These are phyloP conservation scores for Isaurus tuberculatus DNA, from an alignment of 92 coral and sea anemone genomes.

Conservation along the genomic window DNA sequence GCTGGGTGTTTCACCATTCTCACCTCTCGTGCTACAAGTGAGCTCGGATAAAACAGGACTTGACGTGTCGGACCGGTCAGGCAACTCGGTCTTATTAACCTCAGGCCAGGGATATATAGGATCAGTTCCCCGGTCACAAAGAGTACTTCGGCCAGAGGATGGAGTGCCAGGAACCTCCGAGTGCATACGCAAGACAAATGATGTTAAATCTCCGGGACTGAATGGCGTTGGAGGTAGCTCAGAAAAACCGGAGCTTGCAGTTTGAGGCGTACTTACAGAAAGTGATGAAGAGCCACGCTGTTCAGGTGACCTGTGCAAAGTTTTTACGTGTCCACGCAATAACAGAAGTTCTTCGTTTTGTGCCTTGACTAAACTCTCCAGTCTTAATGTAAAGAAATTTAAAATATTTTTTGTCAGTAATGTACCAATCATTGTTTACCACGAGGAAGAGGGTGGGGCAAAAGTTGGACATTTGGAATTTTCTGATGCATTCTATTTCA, in stretches of 20 bases:
- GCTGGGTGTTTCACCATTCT: not conserved
- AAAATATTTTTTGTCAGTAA: too few relatives aligned
- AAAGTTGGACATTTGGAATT: too few relatives aligned
- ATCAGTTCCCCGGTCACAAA: conserved; percentile 76
- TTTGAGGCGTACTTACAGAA: conserved; percentile 45
- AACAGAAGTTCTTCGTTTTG: conserved; percentile 64
- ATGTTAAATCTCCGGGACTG: conserved; percentile 1
- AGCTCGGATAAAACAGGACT: not conserved
- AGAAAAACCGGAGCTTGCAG: conserved; percentile 37
- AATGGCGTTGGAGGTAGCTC: conserved; percentile 23
- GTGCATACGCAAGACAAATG: not conserved
- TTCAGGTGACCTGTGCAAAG: conserved; percentile 38
- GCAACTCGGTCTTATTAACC: not conserved
- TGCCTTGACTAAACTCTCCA: conserved; percentile 54
- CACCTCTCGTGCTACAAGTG: not conserved
- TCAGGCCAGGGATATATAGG: conserved; percentile 78
- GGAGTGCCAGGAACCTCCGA: conserved; percentile 49
- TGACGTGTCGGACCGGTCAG: not conserved
- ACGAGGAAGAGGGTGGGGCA: not conserved
- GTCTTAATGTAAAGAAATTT: conserved; percentile 20
- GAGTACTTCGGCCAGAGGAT: conserved; percentile 74
- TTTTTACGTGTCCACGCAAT: conserved; percentile 55
- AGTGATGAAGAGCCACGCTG: conserved; percentile 49
- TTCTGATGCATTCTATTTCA: too few relatives aligned
- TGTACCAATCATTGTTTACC: not conserved